A percentile compares a stretch with the other conserved stretches of the same genome.
phyloP scores from a whole-genome alignment of 2,797 vertebrate species.

The Ctenopoma kingsleyae region DNA sequence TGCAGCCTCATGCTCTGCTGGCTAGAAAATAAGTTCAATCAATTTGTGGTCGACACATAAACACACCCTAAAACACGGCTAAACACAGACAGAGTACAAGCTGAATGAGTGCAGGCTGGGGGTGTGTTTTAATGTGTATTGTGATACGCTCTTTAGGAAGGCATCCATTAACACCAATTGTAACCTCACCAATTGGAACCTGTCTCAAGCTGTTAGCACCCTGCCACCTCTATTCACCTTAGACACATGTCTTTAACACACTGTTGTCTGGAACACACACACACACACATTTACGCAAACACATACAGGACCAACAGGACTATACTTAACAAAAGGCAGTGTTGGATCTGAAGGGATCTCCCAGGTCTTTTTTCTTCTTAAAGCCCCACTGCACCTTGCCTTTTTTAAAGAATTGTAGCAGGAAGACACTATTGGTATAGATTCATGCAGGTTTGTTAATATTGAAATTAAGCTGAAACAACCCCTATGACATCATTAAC shows the following conservation, averaged over 20 bases:
- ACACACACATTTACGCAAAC: conserved; percentile 1
- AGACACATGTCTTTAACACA: conserved; percentile 65
- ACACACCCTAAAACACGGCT: conserved; percentile 22
- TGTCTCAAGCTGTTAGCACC: conserved; percentile 75
- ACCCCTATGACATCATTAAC: conserved; percentile 15
- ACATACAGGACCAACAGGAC: conserved; percentile 21
- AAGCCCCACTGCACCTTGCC: background rate
- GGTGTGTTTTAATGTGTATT: conserved; percentile 61
- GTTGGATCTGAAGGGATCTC: conserved; percentile 47
- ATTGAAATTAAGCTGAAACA: background rate
- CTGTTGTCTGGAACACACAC: conserved; percentile 29
- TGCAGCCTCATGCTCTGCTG: background rate
- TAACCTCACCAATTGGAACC: conserved; percentile 70
- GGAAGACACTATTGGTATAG: no score
- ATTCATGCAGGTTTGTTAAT: background rate
- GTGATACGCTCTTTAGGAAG: conserved; percentile 76
- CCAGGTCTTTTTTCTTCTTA: conserved; percentile 11
- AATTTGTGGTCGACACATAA: conserved; percentile 27
- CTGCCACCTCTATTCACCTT: conserved; percentile 72
- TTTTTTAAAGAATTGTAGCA: conserved; percentile 2
- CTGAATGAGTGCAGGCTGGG: conserved; percentile 14
- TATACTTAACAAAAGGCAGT: conserved; percentile 50
- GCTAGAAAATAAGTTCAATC: conserved; percentile 10
- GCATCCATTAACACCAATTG: conserved; percentile 82
- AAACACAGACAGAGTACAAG: conserved; percentile 19